Conservation (phyloP, 2,888 invertebrate genomes). For the Copidosoma aretas region DNA sequence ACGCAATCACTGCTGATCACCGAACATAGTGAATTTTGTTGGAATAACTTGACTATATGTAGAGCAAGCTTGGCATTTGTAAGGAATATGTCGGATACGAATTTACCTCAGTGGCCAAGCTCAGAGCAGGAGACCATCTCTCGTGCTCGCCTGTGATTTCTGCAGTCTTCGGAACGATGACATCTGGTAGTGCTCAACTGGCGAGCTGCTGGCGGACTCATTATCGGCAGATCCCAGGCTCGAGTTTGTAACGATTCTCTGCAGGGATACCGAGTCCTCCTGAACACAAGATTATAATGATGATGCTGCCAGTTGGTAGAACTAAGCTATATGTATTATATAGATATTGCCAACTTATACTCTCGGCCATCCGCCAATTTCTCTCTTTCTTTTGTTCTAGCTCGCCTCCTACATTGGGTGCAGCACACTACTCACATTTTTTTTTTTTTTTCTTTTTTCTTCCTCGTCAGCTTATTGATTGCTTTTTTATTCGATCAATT, state of each 20-base stretch:
- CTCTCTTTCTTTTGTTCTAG: not conserved
- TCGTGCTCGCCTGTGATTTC: not conserved
- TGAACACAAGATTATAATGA: slow-evolving; percentile 15
- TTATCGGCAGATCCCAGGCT: slow-evolving; percentile 42
- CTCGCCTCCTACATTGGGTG: no score
- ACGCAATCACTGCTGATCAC: no score
- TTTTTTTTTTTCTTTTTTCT: not conserved
- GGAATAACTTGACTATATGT: no score
- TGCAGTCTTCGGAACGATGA: slow-evolving; percentile 27
- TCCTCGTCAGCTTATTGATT: no score
- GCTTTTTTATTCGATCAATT: not conserved
- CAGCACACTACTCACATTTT: no score
- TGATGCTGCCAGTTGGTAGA: not conserved
- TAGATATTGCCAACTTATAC: not conserved
- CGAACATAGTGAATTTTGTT: no score
- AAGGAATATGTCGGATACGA: no score
- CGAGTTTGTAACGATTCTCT: slow-evolving; percentile 29
- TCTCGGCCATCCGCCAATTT: not conserved
- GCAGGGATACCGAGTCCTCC: slow-evolving; percentile 34
- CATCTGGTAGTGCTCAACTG: slow-evolving; percentile 13
- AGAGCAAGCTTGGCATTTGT: no score
- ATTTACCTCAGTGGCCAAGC: no score
- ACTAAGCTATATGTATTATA: not conserved
- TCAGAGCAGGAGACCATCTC: no score
- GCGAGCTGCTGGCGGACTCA: slow-evolving; percentile 20